Percentiles rank a stretch among this genome's conserved stretches.
Evolutionary conservation across 2,888 invertebrate species (phyloP).

Genomic region (Limnephilus marmoratus): DNA sequence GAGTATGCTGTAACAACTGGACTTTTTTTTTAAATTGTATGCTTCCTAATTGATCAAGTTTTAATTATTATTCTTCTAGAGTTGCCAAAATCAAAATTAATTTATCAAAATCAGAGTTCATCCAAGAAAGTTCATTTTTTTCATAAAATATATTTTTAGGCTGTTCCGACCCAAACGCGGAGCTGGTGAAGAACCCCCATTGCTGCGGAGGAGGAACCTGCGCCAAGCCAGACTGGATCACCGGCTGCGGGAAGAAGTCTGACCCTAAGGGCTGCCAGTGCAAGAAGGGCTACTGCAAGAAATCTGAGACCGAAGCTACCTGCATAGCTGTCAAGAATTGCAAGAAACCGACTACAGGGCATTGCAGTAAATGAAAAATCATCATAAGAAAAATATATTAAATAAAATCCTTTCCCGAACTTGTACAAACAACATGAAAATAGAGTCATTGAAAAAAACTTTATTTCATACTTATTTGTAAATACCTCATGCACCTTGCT

Average conservation of each 20-base stretch:
- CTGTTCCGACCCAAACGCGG: slow-evolving; percentile 49
- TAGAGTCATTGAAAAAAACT: too few species aligned
- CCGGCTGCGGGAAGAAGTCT: neutral
- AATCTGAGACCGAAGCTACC: neutral
- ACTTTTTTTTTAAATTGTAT: too few species aligned
- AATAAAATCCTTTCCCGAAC: too few species aligned
- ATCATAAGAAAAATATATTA: too few species aligned
- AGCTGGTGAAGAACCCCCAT: slow-evolving; percentile 43
- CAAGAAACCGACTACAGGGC: neutral
- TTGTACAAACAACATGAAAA: too few species aligned
- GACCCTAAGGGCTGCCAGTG: slow-evolving; percentile 41
- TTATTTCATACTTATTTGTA: too few species aligned
- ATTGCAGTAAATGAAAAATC: too few species aligned
- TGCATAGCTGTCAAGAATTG: slow-evolving; percentile 17
- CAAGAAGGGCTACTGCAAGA: slow-evolving; percentile 49
- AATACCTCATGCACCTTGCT: too few species aligned
- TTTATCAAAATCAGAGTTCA: neutral
- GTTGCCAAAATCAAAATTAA: too few species aligned
- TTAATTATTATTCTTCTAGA: too few species aligned
- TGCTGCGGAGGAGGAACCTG: slow-evolving; percentile 55
- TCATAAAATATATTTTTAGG: neutral
- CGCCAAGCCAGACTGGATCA: neutral
- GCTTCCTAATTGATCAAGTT: too few species aligned
- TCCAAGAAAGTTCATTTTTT: neutral
- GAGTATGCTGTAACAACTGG: too few species aligned